A percentile compares a stretch with the other conserved stretches of the same genome.
phyloP scores from a whole-genome alignment of 1,140 invertebrate species.

The Caenorhabditis brenneri region DNA sequence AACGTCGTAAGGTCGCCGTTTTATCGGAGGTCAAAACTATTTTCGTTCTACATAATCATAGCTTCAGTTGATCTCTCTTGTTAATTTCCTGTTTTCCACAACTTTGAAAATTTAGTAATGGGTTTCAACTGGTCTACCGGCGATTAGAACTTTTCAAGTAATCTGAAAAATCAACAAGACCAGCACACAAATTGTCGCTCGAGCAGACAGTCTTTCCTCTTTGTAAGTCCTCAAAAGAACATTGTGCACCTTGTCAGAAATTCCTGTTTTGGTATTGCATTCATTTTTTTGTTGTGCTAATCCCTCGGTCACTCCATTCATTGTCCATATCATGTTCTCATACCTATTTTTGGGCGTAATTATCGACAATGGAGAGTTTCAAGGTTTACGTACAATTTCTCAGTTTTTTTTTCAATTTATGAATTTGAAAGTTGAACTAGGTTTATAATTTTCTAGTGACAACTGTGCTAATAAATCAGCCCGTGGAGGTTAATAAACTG shows the following conservation, averaged over 20 bases:
- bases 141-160: not conserved
- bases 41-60: too few species aligned
- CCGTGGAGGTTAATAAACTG: not conserved
- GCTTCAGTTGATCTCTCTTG: too few species aligned
- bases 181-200: constrained; percentile 12
- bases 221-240: constrained; percentile 41
- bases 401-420: not conserved
- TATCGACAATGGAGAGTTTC: not conserved
- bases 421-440: too few species aligned
- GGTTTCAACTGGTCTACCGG: not conserved
- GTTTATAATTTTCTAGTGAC: too few species aligned
- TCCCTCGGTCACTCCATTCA: constrained; percentile 1
- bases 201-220: constrained; percentile 3
- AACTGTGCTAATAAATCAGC: constrained; percentile 11
- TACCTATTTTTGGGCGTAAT: not conserved
- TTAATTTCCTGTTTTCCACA: not conserved
- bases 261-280: constrained; percentile 1
- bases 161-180: constrained; percentile 19
- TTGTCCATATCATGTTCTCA: constrained; percentile 20
- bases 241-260: constrained; percentile 1
- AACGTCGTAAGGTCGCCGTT: too few species aligned
- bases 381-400: too few species aligned
- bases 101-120: not conserved
- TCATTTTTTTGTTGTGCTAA: not conserved
- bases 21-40: too few species aligned